Conservation (phyloP, 2,113 vertebrate species). For the Erinaceus europaeus region DNA sequence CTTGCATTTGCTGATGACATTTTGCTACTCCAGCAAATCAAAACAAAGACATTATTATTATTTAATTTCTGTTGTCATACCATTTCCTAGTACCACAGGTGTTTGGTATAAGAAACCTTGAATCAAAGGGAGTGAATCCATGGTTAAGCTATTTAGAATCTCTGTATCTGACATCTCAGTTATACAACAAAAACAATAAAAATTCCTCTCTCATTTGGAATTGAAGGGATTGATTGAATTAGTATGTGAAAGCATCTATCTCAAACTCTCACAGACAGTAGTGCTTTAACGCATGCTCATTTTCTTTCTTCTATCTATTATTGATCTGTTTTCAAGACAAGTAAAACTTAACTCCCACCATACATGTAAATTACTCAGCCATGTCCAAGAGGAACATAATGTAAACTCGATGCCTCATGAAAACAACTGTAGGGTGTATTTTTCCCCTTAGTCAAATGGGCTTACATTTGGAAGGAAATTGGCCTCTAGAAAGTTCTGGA, state of each 20-base stretch:
- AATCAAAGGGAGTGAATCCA: background rate
- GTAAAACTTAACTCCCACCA: background rate
- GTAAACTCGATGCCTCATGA: background rate
- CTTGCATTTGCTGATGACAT: conserved; percentile 41
- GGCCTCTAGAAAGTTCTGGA: background rate
- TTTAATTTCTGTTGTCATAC: background rate
- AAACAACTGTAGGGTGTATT: background rate
- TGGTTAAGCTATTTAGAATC: background rate
- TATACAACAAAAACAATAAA: background rate
- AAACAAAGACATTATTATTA: conserved; percentile 30
- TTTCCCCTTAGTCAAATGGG: background rate
- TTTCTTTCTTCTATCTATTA: background rate
- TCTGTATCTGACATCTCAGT: background rate
- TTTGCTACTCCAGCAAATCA: conserved; percentile 35
- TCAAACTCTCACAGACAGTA: background rate
- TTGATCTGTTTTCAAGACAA: conserved; percentile 40
- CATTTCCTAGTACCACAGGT: conserved; percentile 9
- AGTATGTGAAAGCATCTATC: background rate
- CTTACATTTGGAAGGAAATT: conserved; percentile 9
- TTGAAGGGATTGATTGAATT: conserved; percentile 27
- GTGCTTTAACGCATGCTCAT: background rate
- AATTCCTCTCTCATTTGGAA: background rate
- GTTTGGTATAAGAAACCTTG: background rate
- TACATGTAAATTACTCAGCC: conserved; percentile 32
- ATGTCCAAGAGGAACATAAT: background rate